These are phyloP conservation scores for Sinosuthora webbiana DNA, from an alignment of 2,113 vertebrate species.

Conservation along the genomic window DNA sequence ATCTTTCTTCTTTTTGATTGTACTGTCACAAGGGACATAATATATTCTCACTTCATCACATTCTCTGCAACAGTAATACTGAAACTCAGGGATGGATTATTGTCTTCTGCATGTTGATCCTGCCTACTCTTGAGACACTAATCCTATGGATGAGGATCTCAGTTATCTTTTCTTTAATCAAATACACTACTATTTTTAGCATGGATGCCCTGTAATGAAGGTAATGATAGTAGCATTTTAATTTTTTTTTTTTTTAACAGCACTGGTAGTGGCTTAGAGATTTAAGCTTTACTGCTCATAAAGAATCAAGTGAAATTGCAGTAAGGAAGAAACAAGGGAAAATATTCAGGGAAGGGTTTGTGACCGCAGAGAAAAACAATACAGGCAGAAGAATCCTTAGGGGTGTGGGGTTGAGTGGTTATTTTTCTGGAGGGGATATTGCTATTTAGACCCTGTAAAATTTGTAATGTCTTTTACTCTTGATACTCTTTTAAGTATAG, in stretches of 20 bases:
- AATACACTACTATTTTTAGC: conserved; percentile 23
- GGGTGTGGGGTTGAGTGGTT: not conserved
- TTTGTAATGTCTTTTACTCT: not conserved
- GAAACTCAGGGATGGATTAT: conserved; percentile 3
- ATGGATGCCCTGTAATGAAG: not conserved
- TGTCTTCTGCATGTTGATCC: not conserved
- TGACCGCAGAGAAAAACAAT: not conserved
- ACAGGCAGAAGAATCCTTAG: not conserved
- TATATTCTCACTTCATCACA: not conserved
- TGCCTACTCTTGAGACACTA: not conserved
- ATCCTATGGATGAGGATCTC: not conserved
- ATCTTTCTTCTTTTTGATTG: not conserved
- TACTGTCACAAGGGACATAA: not conserved
- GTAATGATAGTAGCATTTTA: not conserved
- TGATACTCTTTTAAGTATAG: not conserved
- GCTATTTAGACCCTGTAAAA: not conserved
- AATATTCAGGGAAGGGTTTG: not conserved
- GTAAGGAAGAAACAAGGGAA: not conserved
- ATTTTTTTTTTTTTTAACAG: not conserved
- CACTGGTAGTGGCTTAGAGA: not conserved
- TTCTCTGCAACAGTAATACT: conserved; percentile 2
- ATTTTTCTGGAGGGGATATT: not conserved
- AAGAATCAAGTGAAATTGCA: not conserved
- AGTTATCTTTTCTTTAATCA: conserved; percentile 40
- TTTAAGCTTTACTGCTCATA: not conserved